Conservation (phyloP, 2,797 vertebrate species). For the Chlorospingus semifuscus region DNA sequence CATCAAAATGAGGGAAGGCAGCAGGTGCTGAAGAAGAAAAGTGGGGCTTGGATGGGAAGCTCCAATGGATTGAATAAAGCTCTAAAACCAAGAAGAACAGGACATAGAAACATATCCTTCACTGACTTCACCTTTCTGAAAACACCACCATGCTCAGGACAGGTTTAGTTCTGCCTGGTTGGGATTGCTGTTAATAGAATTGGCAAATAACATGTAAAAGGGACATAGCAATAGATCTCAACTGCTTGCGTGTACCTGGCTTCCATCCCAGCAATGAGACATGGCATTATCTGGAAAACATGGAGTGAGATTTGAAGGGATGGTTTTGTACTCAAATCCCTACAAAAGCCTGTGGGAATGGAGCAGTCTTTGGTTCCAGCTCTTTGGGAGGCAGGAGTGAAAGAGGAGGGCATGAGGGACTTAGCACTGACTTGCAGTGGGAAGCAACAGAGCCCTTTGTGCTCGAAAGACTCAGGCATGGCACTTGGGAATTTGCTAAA, state of each 20-base stretch:
- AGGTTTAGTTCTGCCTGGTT: neutral
- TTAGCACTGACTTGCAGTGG: neutral
- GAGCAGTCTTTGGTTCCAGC: neutral
- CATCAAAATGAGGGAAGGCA: neutral
- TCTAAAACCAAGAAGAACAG: neutral
- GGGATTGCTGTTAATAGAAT: slow-evolving; percentile 41
- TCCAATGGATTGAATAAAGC: neutral
- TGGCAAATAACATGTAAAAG: slow-evolving; percentile 48
- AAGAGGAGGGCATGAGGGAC: neutral
- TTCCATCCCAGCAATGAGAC: slow-evolving; percentile 19
- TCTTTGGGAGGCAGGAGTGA: neutral
- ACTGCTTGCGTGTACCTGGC: slow-evolving; percentile 15
- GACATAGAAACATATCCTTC: neutral
- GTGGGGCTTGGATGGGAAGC: neutral
- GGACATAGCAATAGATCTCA: slow-evolving; percentile 24
- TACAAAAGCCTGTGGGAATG: neutral
- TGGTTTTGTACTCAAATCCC: neutral
- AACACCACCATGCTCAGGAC: neutral
- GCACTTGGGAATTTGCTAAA: neutral
- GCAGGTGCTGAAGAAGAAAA: neutral
- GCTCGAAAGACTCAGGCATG: neutral
- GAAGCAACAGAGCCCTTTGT: neutral
- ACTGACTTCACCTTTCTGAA: neutral
- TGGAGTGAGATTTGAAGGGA: neutral
- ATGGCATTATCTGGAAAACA: neutral